These are phyloP conservation scores for Muscicapa comitata DNA, from an alignment of 2,797 vertebrate genomes.

Conservation along the genomic window DNA sequence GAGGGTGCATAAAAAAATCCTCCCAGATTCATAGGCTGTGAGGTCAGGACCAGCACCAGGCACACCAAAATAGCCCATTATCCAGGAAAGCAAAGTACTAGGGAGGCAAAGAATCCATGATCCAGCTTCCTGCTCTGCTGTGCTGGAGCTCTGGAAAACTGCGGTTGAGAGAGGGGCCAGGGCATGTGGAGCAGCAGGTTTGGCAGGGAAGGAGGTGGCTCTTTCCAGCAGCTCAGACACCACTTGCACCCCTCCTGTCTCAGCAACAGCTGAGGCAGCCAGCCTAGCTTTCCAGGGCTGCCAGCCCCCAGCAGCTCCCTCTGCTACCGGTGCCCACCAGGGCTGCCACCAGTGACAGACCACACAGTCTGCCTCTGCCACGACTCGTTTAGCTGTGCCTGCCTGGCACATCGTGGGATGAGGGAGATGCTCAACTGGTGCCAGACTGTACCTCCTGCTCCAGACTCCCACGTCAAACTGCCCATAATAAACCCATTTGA, in stretches of 20 bases:
- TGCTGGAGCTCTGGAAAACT: not conserved
- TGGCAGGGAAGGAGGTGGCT: not conserved
- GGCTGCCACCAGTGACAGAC: not conserved
- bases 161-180: not conserved
- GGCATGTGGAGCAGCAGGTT: not conserved
- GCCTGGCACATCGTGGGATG: fast-evolving
- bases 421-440: not conserved
- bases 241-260: not conserved
- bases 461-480: not conserved
- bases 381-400: fast-evolving
- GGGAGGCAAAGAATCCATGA: not conserved
- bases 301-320: not conserved
- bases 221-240: not conserved
- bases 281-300: not conserved
- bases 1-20: not conserved
- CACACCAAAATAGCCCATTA: not conserved
- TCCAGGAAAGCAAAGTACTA: not conserved
- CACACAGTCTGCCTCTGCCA: not conserved
- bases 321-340: not conserved
- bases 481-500: not conserved
- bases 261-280: not conserved
- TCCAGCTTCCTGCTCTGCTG: not conserved
- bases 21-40: not conserved
- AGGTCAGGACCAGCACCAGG: not conserved
- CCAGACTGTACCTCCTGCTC: not conserved